These are phyloP conservation scores for Mustela lutreola DNA, from an alignment of 2,113 vertebrate species.

Conservation along the genomic window DNA sequence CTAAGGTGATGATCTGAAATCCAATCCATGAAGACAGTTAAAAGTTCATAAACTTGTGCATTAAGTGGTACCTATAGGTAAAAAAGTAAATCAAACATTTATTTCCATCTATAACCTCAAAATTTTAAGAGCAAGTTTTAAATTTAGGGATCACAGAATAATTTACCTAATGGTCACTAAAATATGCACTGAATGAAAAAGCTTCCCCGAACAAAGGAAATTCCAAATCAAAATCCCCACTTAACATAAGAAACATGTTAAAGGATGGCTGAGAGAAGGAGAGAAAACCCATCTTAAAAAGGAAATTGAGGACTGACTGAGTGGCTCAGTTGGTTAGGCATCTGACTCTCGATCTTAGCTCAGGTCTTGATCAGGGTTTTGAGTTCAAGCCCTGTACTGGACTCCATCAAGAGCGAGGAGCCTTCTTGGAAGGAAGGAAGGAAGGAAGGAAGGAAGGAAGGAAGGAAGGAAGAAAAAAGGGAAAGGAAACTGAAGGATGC, in stretches of 20 bases:
- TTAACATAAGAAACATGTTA: slow-evolving; percentile 7
- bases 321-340: no score
- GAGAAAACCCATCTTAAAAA: neutral
- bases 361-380: neutral
- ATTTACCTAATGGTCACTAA: slow-evolving; percentile 40
- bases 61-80: slow-evolving; percentile 84
- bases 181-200: neutral
- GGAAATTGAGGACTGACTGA: neutral
- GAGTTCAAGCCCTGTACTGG: neutral
- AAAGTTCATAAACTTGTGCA: slow-evolving; percentile 87
- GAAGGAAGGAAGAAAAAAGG: no score
- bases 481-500: neutral
- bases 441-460: no score
- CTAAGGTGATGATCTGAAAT: slow-evolving; percentile 88
- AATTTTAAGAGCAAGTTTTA: slow-evolving; percentile 45
- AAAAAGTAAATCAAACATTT: slow-evolving; percentile 63
- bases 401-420: neutral
- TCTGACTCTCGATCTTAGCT: no score
- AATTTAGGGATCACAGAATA: neutral
- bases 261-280: neutral
- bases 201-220: slow-evolving; percentile 43
- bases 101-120: slow-evolving; percentile 23
- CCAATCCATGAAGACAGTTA: slow-evolving; percentile 92
- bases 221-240: neutral
- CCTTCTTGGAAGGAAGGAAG: no score